Percentiles rank a stretch among this genome's conserved stretches.
These are phyloP conservation scores for Calliopsis andreniformis DNA, from an alignment of 1,140 invertebrate genomes.

Conservation along the genomic window DNA sequence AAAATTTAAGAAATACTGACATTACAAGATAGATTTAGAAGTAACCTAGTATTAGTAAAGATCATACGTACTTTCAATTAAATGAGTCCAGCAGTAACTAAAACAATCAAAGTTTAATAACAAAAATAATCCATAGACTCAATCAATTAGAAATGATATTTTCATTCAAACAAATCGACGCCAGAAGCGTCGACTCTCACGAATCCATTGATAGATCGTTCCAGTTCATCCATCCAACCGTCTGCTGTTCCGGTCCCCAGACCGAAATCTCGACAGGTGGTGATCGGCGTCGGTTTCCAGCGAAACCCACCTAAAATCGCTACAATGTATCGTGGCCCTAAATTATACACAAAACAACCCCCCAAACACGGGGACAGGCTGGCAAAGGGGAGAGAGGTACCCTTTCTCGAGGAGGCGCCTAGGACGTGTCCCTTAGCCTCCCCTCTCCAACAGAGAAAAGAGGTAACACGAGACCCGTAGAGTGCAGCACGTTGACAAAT, in stretches of 20 bases:
- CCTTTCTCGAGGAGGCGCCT: not conserved
- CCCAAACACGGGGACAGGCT: conserved; percentile 3
- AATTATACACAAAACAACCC: conserved; percentile 27
- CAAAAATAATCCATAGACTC: no score
- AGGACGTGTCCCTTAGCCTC: not conserved
- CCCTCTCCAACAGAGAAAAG: conserved; percentile 48
- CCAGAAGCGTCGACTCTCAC: no score
- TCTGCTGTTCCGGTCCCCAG: not conserved
- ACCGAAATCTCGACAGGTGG: conserved; percentile 55
- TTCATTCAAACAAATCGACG: no score
- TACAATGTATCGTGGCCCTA: conserved; percentile 63
- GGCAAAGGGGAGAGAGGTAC: not conserved
- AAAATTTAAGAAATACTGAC: no score
- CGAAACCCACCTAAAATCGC: conserved; percentile 44
- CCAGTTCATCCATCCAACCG: not conserved
- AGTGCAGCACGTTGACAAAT: conserved; percentile 75
- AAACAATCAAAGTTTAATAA: no score
- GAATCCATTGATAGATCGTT: not conserved
- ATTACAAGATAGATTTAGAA: no score
- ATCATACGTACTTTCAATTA: no score
- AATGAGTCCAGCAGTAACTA: no score
- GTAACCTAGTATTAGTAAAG: no score
- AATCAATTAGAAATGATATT: no score
- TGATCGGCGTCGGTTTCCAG: conserved; percentile 36
- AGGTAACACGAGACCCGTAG: conserved; percentile 68